Evolutionary conservation across 2,888 invertebrate genomes (phyloP).

Genomic region (Trachelus stipa): DNA sequence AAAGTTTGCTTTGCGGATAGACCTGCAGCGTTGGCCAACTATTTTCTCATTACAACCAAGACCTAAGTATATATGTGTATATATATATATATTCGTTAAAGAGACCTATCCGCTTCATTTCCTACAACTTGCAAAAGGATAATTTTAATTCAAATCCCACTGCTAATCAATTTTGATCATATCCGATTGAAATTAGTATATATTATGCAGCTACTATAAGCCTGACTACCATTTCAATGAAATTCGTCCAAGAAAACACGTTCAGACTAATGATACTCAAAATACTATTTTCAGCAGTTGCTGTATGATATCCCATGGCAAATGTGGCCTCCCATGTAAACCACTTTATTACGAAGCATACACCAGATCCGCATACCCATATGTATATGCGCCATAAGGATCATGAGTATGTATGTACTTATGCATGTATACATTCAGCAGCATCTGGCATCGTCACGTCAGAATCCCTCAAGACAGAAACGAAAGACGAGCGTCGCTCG

Average conservation of each 20-base stretch:
- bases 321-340: not conserved
- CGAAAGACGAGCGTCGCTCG: not conserved
- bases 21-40: conserved; percentile 16
- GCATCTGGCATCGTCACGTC: not conserved
- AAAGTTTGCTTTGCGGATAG: not conserved
- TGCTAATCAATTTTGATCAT: no score
- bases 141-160: no score
- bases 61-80: not conserved
- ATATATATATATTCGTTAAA: not conserved
- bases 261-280: not conserved
- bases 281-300: not conserved
- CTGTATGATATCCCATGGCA: not conserved
- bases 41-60: conserved; percentile 21
- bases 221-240: not conserved
- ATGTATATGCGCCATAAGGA: not conserved
- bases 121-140: not conserved
- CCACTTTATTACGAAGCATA: not conserved
- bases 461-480: not conserved
- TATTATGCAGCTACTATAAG: not conserved
- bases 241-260: not conserved
- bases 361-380: not conserved
- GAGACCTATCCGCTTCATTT: not conserved
- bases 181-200: not conserved
- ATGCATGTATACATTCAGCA: not conserved
- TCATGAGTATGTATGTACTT: not conserved